Percentiles rank a stretch among this genome's conserved stretches.
These are phyloP conservation scores for Sebastes umbrosus DNA, from an alignment of 2,797 vertebrate species.

Conservation along the genomic window DNA sequence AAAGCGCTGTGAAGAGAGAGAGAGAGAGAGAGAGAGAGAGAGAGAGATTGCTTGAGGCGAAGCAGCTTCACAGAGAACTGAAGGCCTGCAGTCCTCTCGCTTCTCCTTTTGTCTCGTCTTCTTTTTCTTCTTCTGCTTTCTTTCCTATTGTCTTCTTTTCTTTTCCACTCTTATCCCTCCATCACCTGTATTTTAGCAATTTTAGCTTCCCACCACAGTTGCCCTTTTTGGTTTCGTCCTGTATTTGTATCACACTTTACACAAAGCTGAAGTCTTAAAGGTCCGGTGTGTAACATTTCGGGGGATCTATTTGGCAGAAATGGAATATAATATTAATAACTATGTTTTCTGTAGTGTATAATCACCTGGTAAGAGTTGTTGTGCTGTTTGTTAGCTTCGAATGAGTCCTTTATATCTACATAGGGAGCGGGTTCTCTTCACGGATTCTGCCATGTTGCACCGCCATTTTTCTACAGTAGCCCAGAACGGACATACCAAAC, in stretches of 20 bases:
- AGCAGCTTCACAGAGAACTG: constrained; percentile 58
- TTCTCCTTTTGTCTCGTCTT: background rate
- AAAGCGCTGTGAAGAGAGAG: constrained; percentile 30
- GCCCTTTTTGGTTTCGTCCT: background rate
- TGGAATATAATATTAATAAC: no score
- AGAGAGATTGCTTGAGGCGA: constrained; percentile 45
- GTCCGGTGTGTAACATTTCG: no score
- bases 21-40: background rate
- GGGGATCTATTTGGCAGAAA: no score
- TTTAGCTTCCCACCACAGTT: background rate
- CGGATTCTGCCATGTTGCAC: no score
- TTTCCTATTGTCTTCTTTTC: background rate
- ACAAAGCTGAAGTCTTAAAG: background rate
- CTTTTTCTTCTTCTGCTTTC: background rate
- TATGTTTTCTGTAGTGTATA: no score
- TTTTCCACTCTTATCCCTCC: background rate
- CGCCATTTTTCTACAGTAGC: no score
- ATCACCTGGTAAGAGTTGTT: no score
- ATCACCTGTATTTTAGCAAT: background rate
- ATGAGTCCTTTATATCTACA: no score
- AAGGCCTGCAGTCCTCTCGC: constrained; percentile 50
- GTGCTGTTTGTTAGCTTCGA: no score
- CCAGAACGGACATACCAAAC: no score
- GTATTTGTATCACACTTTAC: background rate
- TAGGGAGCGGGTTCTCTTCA: no score